A percentile compares a stretch with the other conserved stretches of the same genome.
Evolutionary conservation across 2,888 invertebrate species (phyloP).

Genomic region (Exocentrus adspersus): DNA sequence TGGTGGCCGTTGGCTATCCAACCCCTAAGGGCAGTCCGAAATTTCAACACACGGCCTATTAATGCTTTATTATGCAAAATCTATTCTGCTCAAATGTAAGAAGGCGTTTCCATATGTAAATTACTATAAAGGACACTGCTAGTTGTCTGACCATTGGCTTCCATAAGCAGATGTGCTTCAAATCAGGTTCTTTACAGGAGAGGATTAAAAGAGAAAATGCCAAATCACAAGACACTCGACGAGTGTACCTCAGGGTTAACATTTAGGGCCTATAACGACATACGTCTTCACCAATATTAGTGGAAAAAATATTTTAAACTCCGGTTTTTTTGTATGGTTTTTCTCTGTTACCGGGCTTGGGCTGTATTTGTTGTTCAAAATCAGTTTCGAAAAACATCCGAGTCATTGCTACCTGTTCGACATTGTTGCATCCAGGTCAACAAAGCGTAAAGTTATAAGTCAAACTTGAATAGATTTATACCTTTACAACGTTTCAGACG

Average conservation of each 20-base stretch:
- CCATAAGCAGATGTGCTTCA: background rate
- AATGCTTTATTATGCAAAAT: constrained; percentile 38
- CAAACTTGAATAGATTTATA: constrained; percentile 23
- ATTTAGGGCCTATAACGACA: too few relatives aligned
- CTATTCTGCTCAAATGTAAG: constrained; percentile 19
- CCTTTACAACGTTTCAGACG: constrained; percentile 6
- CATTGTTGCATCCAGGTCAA: constrained; percentile 24
- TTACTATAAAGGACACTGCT: constrained; percentile 6
- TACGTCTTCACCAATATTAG: too few relatives aligned
- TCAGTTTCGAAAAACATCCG: constrained; percentile 28
- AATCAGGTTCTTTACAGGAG: background rate
- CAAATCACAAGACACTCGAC: too few relatives aligned
- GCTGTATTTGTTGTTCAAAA: background rate
- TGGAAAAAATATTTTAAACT: too few relatives aligned
- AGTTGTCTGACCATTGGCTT: constrained; percentile 13
- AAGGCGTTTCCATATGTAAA: constrained; percentile 33
- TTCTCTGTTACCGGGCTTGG: background rate
- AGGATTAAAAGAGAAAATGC: too few relatives aligned
- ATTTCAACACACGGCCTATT: constrained; percentile 25
- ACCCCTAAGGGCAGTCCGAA: constrained; percentile 28
- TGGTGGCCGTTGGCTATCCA: constrained; percentile 39
- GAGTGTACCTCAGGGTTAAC: too few relatives aligned
- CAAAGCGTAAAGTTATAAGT: constrained; percentile 34
- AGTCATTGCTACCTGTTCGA: constrained; percentile 40
- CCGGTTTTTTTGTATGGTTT: too few relatives aligned